phyloP scores from a whole-genome alignment of 2,888 invertebrate species.

The Epsilonema sp. region DNA sequence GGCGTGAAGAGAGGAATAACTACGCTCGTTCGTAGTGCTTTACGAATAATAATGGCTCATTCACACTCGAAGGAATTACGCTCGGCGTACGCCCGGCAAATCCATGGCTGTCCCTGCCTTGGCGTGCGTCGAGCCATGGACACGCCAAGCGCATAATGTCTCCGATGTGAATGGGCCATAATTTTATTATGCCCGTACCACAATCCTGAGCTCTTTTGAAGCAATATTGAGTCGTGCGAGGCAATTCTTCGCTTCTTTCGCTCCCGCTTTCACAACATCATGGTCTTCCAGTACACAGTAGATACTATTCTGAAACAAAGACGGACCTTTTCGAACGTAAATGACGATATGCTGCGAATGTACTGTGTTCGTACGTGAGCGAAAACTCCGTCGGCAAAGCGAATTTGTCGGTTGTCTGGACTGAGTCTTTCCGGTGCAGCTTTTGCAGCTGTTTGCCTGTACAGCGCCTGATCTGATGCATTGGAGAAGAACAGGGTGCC shows the following conservation, averaged over 20 bases:
- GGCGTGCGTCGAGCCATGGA: too few relatives aligned
- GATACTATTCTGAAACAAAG: background rate
- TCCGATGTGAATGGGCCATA: too few relatives aligned
- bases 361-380: background rate
- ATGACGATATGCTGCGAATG: too few relatives aligned
- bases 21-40: too few relatives aligned
- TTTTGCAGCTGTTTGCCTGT: background rate
- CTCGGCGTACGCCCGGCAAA: too few relatives aligned
- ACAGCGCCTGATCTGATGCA: background rate
- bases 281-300: background rate
- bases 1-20: background rate
- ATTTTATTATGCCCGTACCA: too few relatives aligned
- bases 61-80: too few relatives aligned
- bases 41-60: too few relatives aligned
- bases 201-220: too few relatives aligned
- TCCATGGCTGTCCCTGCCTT: too few relatives aligned
- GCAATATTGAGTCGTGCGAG: background rate
- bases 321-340: too few relatives aligned
- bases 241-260: background rate
- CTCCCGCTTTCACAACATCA: background rate
- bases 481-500: background rate
- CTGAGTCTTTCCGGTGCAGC: background rate
- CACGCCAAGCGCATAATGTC: too few relatives aligned
- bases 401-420: background rate
- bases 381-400: background rate